These are phyloP conservation scores for Blera fallax DNA, from an alignment of 2,888 invertebrate genomes.

Conservation along the genomic window DNA sequence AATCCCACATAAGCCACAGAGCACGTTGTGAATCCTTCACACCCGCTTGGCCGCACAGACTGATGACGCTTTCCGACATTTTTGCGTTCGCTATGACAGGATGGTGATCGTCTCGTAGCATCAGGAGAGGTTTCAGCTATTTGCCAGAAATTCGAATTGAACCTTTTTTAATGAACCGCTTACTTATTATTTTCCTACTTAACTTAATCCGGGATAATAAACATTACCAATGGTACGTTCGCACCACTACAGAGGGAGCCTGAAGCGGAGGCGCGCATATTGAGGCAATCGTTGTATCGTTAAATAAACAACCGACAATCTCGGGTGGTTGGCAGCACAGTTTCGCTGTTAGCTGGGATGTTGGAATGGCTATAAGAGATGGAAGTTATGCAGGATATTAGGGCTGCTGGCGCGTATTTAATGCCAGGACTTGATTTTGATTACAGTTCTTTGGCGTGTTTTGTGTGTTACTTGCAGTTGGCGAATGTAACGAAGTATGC, in stretches of 20 bases:
- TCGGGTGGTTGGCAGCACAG: slow-evolving; percentile 7
- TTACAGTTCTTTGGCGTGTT: slow-evolving; percentile 61
- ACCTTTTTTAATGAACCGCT: slow-evolving; percentile 49
- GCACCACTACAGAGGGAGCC: not conserved
- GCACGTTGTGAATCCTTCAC: not conserved
- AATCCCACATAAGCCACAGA: not conserved
- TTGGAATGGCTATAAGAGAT: not conserved
- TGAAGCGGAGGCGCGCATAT: slow-evolving; percentile 18
- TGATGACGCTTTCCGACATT: not conserved
- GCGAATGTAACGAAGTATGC: slow-evolving; percentile 54
- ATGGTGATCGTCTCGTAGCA: not conserved
- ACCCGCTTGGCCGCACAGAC: not conserved
- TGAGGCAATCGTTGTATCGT: slow-evolving; percentile 46
- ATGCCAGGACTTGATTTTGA: slow-evolving; percentile 66
- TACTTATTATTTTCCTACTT: slow-evolving; percentile 42
- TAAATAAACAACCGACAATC: slow-evolving; percentile 65
- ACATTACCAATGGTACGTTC: slow-evolving; percentile 7
- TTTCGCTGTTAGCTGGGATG: not conserved
- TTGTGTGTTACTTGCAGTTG: slow-evolving; percentile 42
- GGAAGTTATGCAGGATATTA: slow-evolving; percentile 40
- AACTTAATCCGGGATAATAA: slow-evolving; percentile 50
- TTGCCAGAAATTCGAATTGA: slow-evolving; percentile 27
- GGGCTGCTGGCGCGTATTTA: slow-evolving; percentile 45
- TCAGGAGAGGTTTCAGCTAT: slow-evolving; percentile 22
- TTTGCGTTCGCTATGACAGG: not conserved